A percentile compares a stretch with the other conserved stretches of the same genome.
Conservation (phyloP, 2,113 vertebrate species). For the Dasyprocta punctata region DNA sequence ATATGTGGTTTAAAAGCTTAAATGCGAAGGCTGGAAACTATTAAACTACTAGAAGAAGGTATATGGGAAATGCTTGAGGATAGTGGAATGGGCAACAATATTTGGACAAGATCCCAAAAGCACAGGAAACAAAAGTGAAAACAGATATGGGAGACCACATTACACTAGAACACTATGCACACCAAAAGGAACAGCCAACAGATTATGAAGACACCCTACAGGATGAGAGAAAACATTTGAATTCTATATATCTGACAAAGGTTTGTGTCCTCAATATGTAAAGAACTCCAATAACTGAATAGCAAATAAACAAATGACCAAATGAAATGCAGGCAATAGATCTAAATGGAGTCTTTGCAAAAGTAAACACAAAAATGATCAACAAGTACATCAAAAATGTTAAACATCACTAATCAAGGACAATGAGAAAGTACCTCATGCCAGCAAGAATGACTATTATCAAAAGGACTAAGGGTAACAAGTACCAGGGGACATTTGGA, state of each 20-base stretch:
- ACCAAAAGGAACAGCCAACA: neutral
- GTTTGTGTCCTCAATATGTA: neutral
- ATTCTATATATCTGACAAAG: neutral
- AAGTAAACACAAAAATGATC: neutral
- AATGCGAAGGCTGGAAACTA: neutral
- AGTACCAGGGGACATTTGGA: neutral
- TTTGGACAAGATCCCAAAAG: neutral
- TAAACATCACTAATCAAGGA: neutral
- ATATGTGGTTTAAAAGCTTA: neutral
- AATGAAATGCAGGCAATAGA: neutral
- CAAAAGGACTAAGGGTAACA: neutral
- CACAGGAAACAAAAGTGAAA: neutral
- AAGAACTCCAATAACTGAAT: neutral
- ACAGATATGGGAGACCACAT: neutral
- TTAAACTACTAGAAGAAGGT: neutral
- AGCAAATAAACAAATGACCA: neutral
- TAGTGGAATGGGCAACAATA: neutral
- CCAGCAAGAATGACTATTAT: neutral
- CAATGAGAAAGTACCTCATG: neutral
- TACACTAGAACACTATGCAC: neutral
- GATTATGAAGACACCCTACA: neutral
- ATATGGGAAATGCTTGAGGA: neutral
- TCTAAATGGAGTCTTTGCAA: neutral
- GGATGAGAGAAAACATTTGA: neutral
- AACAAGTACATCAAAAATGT: neutral